Base-by-base conservation (phyloP, 2,797 vertebrate genomes). In the Ammospiza maritima region DNA sequence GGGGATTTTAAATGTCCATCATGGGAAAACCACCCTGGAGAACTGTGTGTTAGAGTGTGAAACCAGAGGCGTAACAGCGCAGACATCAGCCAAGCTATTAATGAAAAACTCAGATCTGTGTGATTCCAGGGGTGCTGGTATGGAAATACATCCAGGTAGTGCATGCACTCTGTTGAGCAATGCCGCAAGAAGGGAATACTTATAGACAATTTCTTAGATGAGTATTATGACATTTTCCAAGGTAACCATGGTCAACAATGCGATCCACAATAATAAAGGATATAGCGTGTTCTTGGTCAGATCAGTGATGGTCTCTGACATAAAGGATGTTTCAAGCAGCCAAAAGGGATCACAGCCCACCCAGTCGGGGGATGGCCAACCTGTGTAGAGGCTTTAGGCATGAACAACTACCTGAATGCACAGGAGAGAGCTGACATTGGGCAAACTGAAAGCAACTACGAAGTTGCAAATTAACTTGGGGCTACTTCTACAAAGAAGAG, bases 71-170 rank as follows among this genome's bases (percentile, higher is more conserved):
- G 97, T 99, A 74, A 98, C 98, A 1, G 98, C 99, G 10, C 97
- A 98, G 64, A 98, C 98, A 6, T 98, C 98, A 6, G 98, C 98
- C 36, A 97, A 98, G 32, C 97, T 99, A 27, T 80, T 97, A 71
- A 99, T 99, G 98, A 98, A 98, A 87, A 98, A 98, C 91, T 99
- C 98, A 34, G 99, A 99, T 93, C 97, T 99, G 40, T 99, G 98
- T 36, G 98, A 99, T 81, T 98, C 99, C 42, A 99, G 99, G 98
- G 99, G 98, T 61, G 98, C 99, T 25, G 99, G 98, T 57, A 94
- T 99, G 76, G 99, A 99, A 98, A 98, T 99, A 91, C 98, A 99
- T 85, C 99, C 99, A 1, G 98, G 98, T 51, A 99, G 98, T 84
- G 97, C 97, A 1, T 99, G 98, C 92, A 98, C 92, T 62, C 96